Conservation (phyloP, 2,797 vertebrate genomes). For the Acridotheres tristis region DNA sequence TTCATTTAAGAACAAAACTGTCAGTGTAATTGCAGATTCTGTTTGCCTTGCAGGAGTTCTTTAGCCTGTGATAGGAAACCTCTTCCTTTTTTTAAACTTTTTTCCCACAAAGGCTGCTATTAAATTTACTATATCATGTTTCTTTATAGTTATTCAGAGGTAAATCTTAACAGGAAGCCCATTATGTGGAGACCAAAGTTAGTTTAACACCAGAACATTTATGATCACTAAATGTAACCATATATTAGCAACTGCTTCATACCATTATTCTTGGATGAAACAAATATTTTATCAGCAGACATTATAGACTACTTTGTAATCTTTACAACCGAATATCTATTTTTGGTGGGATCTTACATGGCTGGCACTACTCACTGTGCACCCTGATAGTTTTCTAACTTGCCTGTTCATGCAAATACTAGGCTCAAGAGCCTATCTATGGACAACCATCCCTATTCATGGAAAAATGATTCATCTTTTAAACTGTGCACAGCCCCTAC, state of each 20-base stretch:
- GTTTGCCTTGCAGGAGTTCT: constrained; percentile 53
- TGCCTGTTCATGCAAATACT: neutral
- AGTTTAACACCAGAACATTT: constrained; percentile 10
- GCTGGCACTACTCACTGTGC: neutral
- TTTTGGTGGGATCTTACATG: neutral
- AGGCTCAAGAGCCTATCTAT: neutral
- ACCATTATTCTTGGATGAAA: neutral
- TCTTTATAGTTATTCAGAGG: constrained; percentile 4
- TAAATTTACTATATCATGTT: constrained; percentile 50
- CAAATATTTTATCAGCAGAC: neutral
- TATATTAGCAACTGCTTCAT: neutral
- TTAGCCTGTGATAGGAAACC: constrained; percentile 11
- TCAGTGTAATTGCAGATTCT: constrained; percentile 48
- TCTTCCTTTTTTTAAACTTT: neutral
- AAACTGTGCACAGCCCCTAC: neutral
- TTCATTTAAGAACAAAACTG: constrained; percentile 63
- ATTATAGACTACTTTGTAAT: neutral
- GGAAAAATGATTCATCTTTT: neutral
- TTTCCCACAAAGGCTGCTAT: neutral
- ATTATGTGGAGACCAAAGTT: constrained; percentile 10
- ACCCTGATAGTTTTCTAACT: neutral
- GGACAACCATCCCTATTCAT: neutral
- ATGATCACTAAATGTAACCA: constrained; percentile 9
- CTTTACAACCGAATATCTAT: neutral
- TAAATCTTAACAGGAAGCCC: constrained; percentile 33